phyloP scores from a whole-genome alignment of 2,113 vertebrate genomes.

The Calonectris borealis region DNA sequence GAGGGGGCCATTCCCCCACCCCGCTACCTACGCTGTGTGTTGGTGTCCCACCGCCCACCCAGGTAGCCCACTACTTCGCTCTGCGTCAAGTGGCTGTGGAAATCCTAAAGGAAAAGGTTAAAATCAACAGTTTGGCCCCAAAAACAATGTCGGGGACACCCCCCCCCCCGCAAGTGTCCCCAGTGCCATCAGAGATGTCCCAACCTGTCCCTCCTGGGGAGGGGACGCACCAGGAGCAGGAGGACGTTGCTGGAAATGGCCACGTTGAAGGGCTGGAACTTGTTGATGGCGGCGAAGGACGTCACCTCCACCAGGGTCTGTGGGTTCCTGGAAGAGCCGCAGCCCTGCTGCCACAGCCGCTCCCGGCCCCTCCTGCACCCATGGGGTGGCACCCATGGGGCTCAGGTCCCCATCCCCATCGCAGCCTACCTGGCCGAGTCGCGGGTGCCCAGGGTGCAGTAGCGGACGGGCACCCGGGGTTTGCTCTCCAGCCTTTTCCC shows the following conservation, averaged over 20 bases:
- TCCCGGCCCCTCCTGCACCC: rapidly evolving
- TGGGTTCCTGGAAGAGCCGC: constrained; percentile 78
- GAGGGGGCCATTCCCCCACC: not conserved
- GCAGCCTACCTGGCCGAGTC: constrained; percentile 83
- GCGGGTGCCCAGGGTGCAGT: constrained; percentile 87
- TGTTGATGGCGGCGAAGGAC: constrained; percentile 90
- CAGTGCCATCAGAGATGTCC: not conserved
- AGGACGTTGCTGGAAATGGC: constrained; percentile 95
- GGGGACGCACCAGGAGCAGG: constrained; percentile 84
- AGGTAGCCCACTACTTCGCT: constrained; percentile 96
- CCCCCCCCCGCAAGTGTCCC: not conserved
- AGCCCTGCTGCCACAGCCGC: not conserved
- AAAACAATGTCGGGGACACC: rapidly evolving
- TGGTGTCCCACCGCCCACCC: constrained; percentile 95
- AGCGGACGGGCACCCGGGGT: constrained; percentile 84
- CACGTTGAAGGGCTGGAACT: constrained; percentile 97
- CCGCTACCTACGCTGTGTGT: constrained; percentile 84
- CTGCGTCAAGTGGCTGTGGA: constrained; percentile 93
- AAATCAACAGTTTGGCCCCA: not conserved
- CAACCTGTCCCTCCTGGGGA: not conserved
- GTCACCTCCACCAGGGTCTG: constrained; percentile 94
- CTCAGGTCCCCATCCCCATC: not conserved
- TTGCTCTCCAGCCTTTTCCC: constrained; percentile 76
- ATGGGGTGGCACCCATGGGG: rapidly evolving
- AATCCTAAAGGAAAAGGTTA: constrained; percentile 75